Evolutionary conservation across 37 sponge, comb jelly and placozoan species (phyloP), one percentile per base, ranked within the genome.

Genomic region (Haliclona indistincta): DNA sequence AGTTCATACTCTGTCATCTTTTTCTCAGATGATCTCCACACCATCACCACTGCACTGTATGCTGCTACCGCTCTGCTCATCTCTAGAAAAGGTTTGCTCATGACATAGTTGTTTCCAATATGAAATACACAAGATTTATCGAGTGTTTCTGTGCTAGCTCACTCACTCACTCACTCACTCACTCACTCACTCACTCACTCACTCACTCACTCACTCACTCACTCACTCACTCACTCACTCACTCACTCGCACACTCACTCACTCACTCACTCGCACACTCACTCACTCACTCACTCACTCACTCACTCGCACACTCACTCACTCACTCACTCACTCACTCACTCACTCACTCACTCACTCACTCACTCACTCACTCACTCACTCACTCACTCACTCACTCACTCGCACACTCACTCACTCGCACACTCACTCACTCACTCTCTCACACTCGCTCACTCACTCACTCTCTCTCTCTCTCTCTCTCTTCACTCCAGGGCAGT

Each of bases 21-120:
- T 17, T 47, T n/a, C n/a, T n/a, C n/a, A n/a, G 25, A n/a, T 25
- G 43, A 88, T 8, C 1, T 49, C 15, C 17, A 22, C 30, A 22
- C 28, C 62, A 20, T 81, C 3, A 49, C 78, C 13, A 33, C 67
- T 32, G 70, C 78, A 13, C 47, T 88, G 73, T 81, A 78, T 45
- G 58, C 63, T 20, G 76, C 62, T 2, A 76, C 88, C 38, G 88
- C 88, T 30, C 55, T 82, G 8, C 67, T 88, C 20, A 77, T 82
- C 55, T 36, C 30, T 26, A 54, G 32, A 25, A 67, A 81, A 68
- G 80, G 87, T 80, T 53, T 11, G 43, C 35, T 0, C 40, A 43
- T 17, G 17, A 33, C n/a, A 11, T 53, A 4, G 10, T 60, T 64
- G 37, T n/a, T 4, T 8, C 36, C 6, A 51, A 2, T 4, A 23